Percentiles rank a stretch among this genome's conserved stretches.
Conservation (phyloP, 2,888 invertebrate species). For the Brachypalpus laphriformis region DNA sequence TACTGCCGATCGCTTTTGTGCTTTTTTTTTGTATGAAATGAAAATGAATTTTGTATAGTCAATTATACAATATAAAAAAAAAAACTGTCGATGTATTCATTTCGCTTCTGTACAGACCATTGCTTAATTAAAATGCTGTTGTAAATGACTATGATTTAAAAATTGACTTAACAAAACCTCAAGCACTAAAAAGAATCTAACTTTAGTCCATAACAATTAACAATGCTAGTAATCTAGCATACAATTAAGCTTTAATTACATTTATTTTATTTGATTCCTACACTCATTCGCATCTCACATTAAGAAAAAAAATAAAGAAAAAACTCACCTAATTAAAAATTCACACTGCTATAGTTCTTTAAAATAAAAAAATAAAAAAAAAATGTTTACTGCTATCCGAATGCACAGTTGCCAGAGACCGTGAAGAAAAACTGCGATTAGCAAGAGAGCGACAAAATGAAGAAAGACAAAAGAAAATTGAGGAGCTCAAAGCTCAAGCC, state of each 20-base stretch:
- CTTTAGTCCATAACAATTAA: neutral
- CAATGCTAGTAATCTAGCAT: neutral
- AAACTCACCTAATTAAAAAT: conserved; percentile 33
- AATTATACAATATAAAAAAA: neutral
- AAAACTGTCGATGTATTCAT: neutral
- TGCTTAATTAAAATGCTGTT: conserved; percentile 1
- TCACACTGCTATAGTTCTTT: conserved; percentile 31
- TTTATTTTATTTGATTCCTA: conserved; percentile 9
- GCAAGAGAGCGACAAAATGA: conserved; percentile 94
- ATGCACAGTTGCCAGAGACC: conserved; percentile 82
- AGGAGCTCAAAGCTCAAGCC: conserved; percentile 94
- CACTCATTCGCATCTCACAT: conserved; percentile 21
- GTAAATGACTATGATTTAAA: neutral
- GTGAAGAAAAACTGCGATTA: conserved; percentile 88
- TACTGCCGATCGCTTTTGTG: neutral
- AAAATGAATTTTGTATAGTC: neutral
- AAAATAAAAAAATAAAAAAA: neutral
- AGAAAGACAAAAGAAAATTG: conserved; percentile 93
- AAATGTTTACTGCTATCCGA: conserved; percentile 19
- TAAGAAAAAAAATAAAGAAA: conserved; percentile 1
- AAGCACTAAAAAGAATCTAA: neutral
- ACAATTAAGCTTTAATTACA: conserved; percentile 32
- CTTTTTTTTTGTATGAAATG: neutral
- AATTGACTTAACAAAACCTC: neutral
- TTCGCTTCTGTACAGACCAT: neutral